Evolutionary conservation across 2,797 vertebrate genomes (phyloP).

Genomic region (Pachyuromys duprasi): DNA sequence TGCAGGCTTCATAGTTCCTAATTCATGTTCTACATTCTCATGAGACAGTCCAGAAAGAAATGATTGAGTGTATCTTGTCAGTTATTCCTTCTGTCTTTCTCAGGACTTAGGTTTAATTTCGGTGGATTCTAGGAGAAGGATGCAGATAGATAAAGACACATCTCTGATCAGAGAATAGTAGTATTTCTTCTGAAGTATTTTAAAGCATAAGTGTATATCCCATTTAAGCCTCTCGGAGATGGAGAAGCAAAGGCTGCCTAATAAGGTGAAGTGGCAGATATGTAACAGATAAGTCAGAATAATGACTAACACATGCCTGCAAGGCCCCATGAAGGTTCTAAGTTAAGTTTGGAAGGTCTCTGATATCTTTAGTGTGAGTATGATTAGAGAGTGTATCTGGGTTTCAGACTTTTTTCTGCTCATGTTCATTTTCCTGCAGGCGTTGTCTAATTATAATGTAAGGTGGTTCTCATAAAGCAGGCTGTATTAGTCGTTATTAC

Average conservation of each 20-base stretch:
- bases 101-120: not conserved
- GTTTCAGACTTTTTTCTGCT: not conserved
- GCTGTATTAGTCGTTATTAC: not conserved
- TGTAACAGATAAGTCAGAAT: not conserved
- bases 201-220: not conserved
- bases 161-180: not conserved
- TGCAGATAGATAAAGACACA: not conserved
- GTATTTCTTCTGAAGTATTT: not conserved
- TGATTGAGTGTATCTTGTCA: not conserved
- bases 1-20: not conserved
- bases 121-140: not conserved
- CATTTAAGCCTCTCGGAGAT: not conserved
- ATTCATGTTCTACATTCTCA: constrained; percentile 32
- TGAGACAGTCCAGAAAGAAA: constrained; percentile 30
- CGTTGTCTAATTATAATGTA: constrained; percentile 10
- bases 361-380: constrained; percentile 1
- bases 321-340: constrained; percentile 7
- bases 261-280: not conserved
- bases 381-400: constrained; percentile 17
- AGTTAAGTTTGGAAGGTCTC: not conserved
- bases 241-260: not conserved
- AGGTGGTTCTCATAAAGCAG: constrained; percentile 25
- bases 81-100: not conserved
- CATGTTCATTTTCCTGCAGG: constrained; percentile 50
- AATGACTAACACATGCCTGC: not conserved